Conservation (phyloP, 1,140 invertebrate species). For the Drosophila novamexicana region DNA sequence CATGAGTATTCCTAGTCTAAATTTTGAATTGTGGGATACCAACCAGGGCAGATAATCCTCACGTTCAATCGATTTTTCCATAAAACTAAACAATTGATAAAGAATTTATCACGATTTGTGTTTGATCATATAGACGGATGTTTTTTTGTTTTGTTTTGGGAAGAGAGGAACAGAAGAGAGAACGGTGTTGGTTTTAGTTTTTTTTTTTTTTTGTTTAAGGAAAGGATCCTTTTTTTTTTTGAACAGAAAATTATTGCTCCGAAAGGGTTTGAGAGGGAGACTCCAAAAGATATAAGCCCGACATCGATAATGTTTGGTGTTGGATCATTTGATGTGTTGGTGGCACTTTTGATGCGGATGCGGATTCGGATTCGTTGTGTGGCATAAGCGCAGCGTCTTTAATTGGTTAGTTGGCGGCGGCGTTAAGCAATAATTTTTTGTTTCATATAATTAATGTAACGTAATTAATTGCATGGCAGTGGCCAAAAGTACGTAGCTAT, state of each 20-base stretch:
- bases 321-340: slow-evolving; percentile 25
- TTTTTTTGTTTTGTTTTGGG: slow-evolving; percentile 40
- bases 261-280: slow-evolving; percentile 9
- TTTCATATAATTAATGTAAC: slow-evolving; percentile 45
- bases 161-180: slow-evolving; percentile 70
- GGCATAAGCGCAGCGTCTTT: slow-evolving; percentile 32
- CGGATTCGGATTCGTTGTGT: neutral
- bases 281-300: neutral
- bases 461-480: slow-evolving; percentile 48
- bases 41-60: slow-evolving; percentile 90
- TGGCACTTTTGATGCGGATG: slow-evolving; percentile 4
- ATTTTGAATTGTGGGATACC: slow-evolving; percentile 85
- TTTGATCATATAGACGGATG: slow-evolving; percentile 1
- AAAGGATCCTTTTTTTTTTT: slow-evolving; percentile 17
- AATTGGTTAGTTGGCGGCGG: slow-evolving; percentile 45
- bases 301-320: slow-evolving; percentile 1
- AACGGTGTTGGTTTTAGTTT: slow-evolving; percentile 58
- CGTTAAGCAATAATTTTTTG: slow-evolving; percentile 80
- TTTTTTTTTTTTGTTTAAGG: neutral
- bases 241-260: slow-evolving; percentile 78
- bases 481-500: slow-evolving; percentile 27
- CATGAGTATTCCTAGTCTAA: slow-evolving; percentile 55
- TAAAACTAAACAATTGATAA: slow-evolving; percentile 86
- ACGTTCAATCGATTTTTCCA: slow-evolving; percentile 88
- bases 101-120: slow-evolving; percentile 17